These are phyloP conservation scores for Cheirogaleus major DNA, from an alignment of 2,797 vertebrate genomes.

Conservation along the genomic window DNA sequence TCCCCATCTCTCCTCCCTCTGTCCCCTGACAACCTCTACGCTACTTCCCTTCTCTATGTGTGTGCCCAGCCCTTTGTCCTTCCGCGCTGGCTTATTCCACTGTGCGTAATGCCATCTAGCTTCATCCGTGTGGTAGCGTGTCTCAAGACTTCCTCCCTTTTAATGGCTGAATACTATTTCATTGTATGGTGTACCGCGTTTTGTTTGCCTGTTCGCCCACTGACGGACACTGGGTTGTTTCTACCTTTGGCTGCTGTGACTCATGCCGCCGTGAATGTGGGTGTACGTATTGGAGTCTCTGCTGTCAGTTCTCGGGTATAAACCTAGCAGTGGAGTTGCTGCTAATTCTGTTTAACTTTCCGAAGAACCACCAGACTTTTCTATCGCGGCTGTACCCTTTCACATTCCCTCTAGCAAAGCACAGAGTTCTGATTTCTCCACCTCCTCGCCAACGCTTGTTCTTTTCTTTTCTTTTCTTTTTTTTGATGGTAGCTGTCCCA, in stretches of 20 bases:
- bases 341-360: background rate
- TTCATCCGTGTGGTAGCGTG: background rate
- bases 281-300: too few relatives aligned
- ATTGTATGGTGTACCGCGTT: background rate
- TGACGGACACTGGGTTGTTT: background rate
- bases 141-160: background rate
- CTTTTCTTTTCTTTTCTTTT: background rate
- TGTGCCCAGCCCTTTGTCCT: background rate
- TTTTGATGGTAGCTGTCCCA: background rate
- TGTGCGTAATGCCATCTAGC: background rate
- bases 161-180: background rate
- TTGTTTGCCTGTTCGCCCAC: background rate
- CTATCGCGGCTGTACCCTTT: rapidly evolving
- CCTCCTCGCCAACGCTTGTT: background rate
- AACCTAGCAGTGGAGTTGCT: background rate
- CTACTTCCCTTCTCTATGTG: too few relatives aligned
- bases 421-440: rapidly evolving
- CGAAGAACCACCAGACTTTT: background rate
- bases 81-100: background rate
- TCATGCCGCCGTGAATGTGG: too few relatives aligned
- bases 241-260: background rate
- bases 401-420: rapidly evolving
- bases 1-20: too few relatives aligned
- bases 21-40: background rate
- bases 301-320: background rate